phyloP scores from a whole-genome alignment of 2,888 invertebrate species.

The Hermaeophaga mercurialis region DNA sequence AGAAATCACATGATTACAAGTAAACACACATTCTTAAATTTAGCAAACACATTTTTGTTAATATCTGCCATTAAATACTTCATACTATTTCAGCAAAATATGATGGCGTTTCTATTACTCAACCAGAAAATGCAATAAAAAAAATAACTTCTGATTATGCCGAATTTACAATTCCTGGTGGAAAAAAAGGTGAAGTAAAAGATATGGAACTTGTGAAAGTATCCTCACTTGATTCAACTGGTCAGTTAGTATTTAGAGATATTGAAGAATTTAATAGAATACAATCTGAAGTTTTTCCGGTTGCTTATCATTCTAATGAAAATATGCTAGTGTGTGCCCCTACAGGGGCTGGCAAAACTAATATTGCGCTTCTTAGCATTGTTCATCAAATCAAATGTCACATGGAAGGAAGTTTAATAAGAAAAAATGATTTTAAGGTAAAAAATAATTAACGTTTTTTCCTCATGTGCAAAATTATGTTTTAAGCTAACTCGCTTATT shows the following conservation, averaged over 20 bases:
- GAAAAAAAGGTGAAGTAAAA: constrained; percentile 63
- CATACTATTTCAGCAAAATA: constrained; percentile 44
- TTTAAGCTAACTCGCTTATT: no score
- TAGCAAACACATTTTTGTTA: neutral
- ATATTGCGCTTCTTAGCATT: constrained; percentile 93
- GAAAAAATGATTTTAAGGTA: constrained; percentile 92
- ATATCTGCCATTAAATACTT: neutral
- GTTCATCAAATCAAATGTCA: constrained; percentile 89
- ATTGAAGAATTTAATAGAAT: constrained; percentile 89
- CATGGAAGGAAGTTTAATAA: constrained; percentile 78
- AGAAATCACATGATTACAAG: constrained; percentile 57
- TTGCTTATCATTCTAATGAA: constrained; percentile 95
- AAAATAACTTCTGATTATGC: constrained; percentile 78
- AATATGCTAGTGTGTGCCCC: constrained; percentile 98
- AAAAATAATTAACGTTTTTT: no score
- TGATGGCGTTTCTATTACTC: constrained; percentile 45
- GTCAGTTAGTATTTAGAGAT: constrained; percentile 86
- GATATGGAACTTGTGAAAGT: constrained; percentile 59
- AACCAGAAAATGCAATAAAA: constrained; percentile 77
- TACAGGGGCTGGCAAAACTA: constrained; percentile 99
- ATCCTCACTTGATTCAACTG: constrained; percentile 69
- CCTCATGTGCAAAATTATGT: no score
- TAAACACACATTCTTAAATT: constrained; percentile 28
- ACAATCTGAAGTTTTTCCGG: constrained; percentile 93
- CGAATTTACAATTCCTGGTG: constrained; percentile 83